Evolutionary conservation across 2,797 vertebrate species (phyloP), one percentile per base, ranked within the genome.

Genomic region (Etheostoma nigrum): DNA sequence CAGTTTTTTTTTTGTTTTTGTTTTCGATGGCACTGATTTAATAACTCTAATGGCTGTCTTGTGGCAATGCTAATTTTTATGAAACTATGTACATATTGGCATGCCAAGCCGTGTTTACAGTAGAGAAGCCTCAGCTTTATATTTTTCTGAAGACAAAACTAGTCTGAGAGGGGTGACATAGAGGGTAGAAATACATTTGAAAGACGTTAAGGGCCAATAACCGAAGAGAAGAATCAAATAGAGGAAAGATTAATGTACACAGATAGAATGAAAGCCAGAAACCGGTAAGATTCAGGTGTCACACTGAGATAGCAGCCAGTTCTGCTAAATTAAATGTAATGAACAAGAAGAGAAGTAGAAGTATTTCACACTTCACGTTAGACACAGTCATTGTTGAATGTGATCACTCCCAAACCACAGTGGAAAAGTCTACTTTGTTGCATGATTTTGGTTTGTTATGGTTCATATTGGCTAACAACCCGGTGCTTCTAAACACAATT

Each of bases 341-440:
- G 40, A 52, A 60, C 19, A 1, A 47, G 27, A 58, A 53, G 45
- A 44, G 12, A 27, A 23, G 16, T 9, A n/a, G 4, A 27, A 27
- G 4, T 4, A 27, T 57, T 44, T 8, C 16, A 58, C 13, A 10
- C 51, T 48, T 42, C 13, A 21, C 4, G 4, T 36, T 15, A 16
- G 44, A 59, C 44, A 7, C 51, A 1, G 5, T 49, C 48, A 12
- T 74, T 74, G 6, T 68, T 72, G 49, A 55, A 57, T 40, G 52
- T n/a, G 36, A 11, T 68, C 2, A 9, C n/a, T 52, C 36, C 65
- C 30, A 53, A 57, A 82, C 72, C 76, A 59, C 72, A 76, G 57
- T 67, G 73, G 83, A 82, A 82, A 82, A 62, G 72, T 74, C 76
- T 33, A 51, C 52, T 79, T 57, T 76, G 68, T 40, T 59, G 79